Evolutionary conservation across 2,888 invertebrate genomes (phyloP).

Genomic region (Phasia obesa): DNA sequence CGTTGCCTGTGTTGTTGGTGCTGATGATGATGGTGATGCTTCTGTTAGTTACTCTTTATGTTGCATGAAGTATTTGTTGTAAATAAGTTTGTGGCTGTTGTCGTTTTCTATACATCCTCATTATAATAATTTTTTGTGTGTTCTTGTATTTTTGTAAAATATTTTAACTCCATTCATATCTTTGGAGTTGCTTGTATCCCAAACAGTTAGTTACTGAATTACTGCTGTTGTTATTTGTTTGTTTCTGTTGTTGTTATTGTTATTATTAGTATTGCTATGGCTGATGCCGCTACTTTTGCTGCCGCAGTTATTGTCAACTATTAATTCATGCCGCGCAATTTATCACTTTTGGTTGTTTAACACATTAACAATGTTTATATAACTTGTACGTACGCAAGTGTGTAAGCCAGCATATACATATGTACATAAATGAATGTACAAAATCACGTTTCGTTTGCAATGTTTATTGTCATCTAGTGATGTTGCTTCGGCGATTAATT

Average conservation of each 20-base stretch:
- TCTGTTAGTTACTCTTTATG: conserved; percentile 59
- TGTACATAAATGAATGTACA: conserved; percentile 27
- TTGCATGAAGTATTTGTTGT: conserved; percentile 53
- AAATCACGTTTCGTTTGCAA: conserved; percentile 29
- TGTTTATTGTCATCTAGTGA: conserved; percentile 42
- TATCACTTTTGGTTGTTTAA: conserved; percentile 80
- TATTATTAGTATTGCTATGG: conserved; percentile 28
- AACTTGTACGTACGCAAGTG: conserved; percentile 29
- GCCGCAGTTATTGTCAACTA: conserved; percentile 74
- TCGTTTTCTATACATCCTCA: conserved; percentile 68
- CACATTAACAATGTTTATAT: conserved; percentile 75
- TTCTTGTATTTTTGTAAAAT: conserved; percentile 45
- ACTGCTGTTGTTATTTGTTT: conserved; percentile 49
- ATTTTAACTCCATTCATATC: conserved; percentile 68
- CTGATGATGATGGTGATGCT: conserved; percentile 43
- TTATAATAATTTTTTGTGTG: conserved; percentile 60
- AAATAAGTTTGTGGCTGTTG: conserved; percentile 26
- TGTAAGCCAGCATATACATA: conserved; percentile 1
- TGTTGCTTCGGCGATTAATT: background rate
- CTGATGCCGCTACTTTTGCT: conserved; percentile 50
- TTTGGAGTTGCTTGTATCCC: conserved; percentile 58
- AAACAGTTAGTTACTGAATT: conserved; percentile 62
- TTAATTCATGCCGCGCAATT: conserved; percentile 81
- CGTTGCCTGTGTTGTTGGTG: conserved; percentile 31
- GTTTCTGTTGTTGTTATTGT: conserved; percentile 31